Base-by-base conservation (phyloP, 2,113 vertebrate species). In the Malurus cyaneus region DNA sequence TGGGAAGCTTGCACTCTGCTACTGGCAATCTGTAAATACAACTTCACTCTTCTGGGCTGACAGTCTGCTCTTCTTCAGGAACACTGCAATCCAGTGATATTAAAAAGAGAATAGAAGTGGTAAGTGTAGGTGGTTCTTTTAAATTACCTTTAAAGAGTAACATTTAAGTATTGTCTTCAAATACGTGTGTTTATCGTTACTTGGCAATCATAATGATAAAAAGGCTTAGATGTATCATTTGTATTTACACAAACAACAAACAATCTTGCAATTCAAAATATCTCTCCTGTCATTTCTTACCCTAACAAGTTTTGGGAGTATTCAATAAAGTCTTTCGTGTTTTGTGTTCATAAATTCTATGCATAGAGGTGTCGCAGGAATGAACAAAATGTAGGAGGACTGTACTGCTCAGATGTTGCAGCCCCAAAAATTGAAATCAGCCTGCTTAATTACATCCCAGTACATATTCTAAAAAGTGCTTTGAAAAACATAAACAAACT, bases 61-160 rank as follows among this genome's bases (percentile, higher is more conserved):
- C 81, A 88, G 73, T 42, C 82, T 89, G 79, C 47, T 92, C 23
- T 32, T 91, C 49, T 5, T 86, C 74, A 80, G 44, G 49, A 93
- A 92, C 5, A 6, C 67, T 70, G 73, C 50, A 77, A 86, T 88
- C 49, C 79, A 80, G 44, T 36, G 56, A 60, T 82, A 91, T 71
- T 88, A 67, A 89, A 88, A 78, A 80, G 52, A 80, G 42, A 93
- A 88, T 10, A 89, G 62, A 85, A 91, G n/a, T 41, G 44, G 16
- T 82, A 85, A 77, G 67, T 34, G 67, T 95, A 94, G 79, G 92
- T 78, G 85, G 87, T 80, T 80, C 79, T 93, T 88, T 95, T 77
- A 77, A 94, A 91, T 17, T 70, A 70, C 62, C 18, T 73, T 73
- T 9, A 12, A 34, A 77, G 62, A 90, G 64, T 23, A 92, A 73